Base-by-base conservation (phyloP, 2,888 invertebrate species). In the Agrotis exclamationis region DNA sequence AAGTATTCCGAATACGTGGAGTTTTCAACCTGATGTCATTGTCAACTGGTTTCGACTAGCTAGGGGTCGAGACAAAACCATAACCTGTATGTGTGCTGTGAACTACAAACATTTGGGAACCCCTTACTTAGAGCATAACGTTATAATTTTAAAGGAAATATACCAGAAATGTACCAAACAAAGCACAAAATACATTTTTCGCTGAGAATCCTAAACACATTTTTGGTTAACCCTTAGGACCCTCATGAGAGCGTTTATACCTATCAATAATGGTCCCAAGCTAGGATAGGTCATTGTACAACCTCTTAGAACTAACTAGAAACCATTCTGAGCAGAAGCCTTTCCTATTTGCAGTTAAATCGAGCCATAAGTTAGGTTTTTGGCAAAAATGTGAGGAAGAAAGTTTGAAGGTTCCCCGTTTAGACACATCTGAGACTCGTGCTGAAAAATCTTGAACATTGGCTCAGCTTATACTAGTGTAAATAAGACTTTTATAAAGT, bases 251-350 rank as follows among this genome's bases (percentile, higher is more conserved):
- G 64, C 51, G 68, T 63, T 51, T 67, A 58, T 70, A 67, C 39
- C 56, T 24, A 60, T 13, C 57, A n/a, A 59, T 57, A n/a, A 57
- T 70, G 56, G 1, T 14, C 20, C 45, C 39, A n/a, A 50, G 13
- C 51, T 47, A 33, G 5, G 13, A 59, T 48, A 33, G 63, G 63
- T 69, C 62, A 59, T 47, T 28, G 54, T 28, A 47, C 28, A 20
- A 62, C 62, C 62, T 64, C 58, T 70, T 64, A 39, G 24, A 22
- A 47, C 72, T 68, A 63, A 67, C 74, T 54, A 72, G n/a, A 44
- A 7, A 73, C 64, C 48, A 44, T 45, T 33, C 48, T 44, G 24
- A 24, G 39, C 24, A 39, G 33, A 22, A 48, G 24, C n/a, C 44
- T 59, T n/a, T 33, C 47, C 56, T 66, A 63, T 50, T 64, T 64